Evolutionary conservation across 1,140 invertebrate genomes (phyloP).

Genomic region (Pogonomyrmex californicus): DNA sequence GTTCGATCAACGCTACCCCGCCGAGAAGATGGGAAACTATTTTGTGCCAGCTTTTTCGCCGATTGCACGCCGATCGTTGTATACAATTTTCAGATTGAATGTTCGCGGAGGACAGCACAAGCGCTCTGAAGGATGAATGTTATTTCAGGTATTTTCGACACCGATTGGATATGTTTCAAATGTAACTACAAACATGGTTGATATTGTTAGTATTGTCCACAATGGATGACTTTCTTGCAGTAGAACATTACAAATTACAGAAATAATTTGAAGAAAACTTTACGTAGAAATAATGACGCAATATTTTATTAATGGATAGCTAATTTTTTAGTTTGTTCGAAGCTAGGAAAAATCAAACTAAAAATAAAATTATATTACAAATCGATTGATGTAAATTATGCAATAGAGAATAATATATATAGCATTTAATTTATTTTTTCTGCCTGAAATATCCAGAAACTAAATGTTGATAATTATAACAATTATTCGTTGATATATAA

Average conservation of each 20-base stretch:
- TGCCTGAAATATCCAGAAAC: neutral
- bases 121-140: conserved; percentile 47
- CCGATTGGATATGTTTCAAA: conserved; percentile 54
- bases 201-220: neutral
- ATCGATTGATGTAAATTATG: neutral
- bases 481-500: neutral
- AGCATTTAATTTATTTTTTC: neutral
- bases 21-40: conserved; percentile 55
- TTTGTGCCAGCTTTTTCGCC: conserved; percentile 57
- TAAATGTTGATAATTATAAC: conserved; percentile 9
- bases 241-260: neutral
- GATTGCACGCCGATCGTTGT: conserved; percentile 60
- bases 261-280: conserved; percentile 21
- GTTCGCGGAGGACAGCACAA: conserved; percentile 32
- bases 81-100: conserved; percentile 65
- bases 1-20: conserved; percentile 66
- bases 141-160: conserved; percentile 53
- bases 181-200: conserved; percentile 3
- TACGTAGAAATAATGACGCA: neutral
- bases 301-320: neutral
- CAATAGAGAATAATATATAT: neutral
- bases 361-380: neutral
- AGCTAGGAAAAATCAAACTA: neutral
- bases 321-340: neutral
- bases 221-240: neutral